Percentiles rank a stretch among this genome's conserved stretches.
Conservation (phyloP, 2,888 invertebrate species). For the Ormyrus pomaceus region DNA sequence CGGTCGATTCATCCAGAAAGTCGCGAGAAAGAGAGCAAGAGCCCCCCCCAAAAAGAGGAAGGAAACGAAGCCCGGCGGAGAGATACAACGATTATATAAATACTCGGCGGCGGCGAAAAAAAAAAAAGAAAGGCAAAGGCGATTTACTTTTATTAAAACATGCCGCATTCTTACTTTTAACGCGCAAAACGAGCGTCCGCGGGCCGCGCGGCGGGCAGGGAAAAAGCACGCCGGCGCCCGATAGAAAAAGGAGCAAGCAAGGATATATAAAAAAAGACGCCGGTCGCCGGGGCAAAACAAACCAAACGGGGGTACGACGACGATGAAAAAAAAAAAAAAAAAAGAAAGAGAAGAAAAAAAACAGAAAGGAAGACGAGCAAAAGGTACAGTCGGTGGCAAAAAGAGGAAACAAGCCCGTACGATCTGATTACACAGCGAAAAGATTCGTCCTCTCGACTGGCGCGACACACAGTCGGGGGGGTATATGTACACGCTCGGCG, state of each 20-base stretch:
- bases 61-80: not conserved
- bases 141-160: too few species aligned
- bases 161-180: constrained; percentile 9
- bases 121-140: not conserved
- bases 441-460: constrained; percentile 54
- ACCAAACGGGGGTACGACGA: not conserved
- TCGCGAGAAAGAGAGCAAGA: not conserved
- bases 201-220: not conserved
- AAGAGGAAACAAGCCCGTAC: constrained; percentile 33
- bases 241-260: constrained; percentile 14
- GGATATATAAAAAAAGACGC: not conserved
- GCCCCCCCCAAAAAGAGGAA: not conserved
- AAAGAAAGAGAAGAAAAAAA: constrained; percentile 1
- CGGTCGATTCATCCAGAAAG: too few species aligned
- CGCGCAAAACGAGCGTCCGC: constrained; percentile 11
- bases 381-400: too few species aligned
- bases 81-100: not conserved
- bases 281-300: not conserved
- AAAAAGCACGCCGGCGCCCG: not conserved
- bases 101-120: not conserved
- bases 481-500: constrained; percentile 12
- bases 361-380: not conserved
- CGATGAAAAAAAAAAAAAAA: not conserved
- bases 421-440: constrained; percentile 53
- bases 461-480: not conserved